Evolutionary conservation across 2,113 vertebrate species (phyloP), one percentile per base, ranked within the genome.

Genomic region (Ageneiosus marmoratus): DNA sequence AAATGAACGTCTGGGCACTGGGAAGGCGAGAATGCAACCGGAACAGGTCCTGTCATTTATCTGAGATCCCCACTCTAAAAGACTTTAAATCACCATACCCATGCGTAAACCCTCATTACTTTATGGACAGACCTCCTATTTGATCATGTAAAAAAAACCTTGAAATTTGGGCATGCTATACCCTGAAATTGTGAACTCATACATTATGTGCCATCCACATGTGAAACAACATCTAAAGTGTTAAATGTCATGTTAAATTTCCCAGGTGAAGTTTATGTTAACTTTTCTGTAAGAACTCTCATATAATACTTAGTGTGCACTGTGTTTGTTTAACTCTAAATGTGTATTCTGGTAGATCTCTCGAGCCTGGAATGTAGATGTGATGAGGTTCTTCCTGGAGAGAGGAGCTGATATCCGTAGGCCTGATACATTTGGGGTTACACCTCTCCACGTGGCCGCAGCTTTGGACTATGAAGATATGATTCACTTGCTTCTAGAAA

Each of bases 381-480:
- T 94, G 58, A 91, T 93, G 91, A 79, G 83, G 3, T 94, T 94
- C 87, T 93, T 94, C 74, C 13, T 93, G 70, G 91, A 92, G 69
- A 82, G 89, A 29, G 93, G 92, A 0, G 88, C 90, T 1, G 88
- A 94, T 58, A 85, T 92, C 32, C 79, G 74, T 48, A 70, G 32
- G 2, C 82, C 88, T 0, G 93, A 94, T 62, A 55, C 81, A 4
- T 93, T 91, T 27, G 92, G 93, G 34, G 91, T 93, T 44, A 92
- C 91, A 0, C 84, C 88, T 0, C 90, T 94, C 20, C 93, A 94
- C 8, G 91, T 94, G 69, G 93, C 92, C 0, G 87, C 93, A 0
- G 93, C 93, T 0, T 82, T 93, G 79, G 92, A 93, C 85, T 92
- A 93, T 62, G 81, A 90, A 81, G 90, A 93, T 78, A 94, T 94